A percentile compares a stretch with the other conserved stretches of the same genome.
Conservation (phyloP, 2,113 vertebrate species). For the Clarias batrachus region DNA sequence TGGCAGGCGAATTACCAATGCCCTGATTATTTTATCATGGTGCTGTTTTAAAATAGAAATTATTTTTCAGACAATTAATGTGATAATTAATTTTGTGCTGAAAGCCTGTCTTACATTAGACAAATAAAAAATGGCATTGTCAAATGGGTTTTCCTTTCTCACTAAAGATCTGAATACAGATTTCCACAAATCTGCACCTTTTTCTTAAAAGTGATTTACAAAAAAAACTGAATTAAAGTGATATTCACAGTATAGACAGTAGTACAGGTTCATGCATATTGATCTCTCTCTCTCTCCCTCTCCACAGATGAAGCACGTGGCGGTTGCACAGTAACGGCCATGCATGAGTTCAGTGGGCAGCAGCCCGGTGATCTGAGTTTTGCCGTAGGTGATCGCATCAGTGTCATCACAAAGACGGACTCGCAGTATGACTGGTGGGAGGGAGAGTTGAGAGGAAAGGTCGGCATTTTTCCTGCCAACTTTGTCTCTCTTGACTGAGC, state of each 20-base stretch:
- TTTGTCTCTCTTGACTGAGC: constrained; percentile 77
- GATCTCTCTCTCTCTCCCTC: no score
- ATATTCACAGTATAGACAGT: not conserved
- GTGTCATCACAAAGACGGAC: constrained; percentile 81
- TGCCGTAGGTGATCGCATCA: constrained; percentile 83
- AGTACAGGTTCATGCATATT: not conserved
- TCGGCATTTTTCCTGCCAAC: constrained; percentile 97
- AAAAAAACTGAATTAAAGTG: not conserved
- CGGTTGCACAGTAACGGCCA: constrained; percentile 32
- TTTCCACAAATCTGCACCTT: not conserved
- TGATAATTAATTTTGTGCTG: not conserved
- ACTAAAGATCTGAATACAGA: not conserved
- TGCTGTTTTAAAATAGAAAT: not conserved
- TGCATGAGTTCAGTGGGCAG: constrained; percentile 68
- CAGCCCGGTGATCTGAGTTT: constrained; percentile 91
- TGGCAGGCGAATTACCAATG: no score
- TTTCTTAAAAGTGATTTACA: not conserved
- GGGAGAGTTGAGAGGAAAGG: constrained; percentile 76
- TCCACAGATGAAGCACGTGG: constrained; percentile 40
- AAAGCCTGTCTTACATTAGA: not conserved
- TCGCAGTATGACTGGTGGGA: constrained; percentile 98
- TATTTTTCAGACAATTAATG: not conserved
- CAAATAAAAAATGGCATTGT: not conserved
- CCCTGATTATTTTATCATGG: not conserved
- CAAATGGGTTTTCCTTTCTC: not conserved